Percentiles rank a stretch among this genome's conserved stretches.
Evolutionary conservation across 2,113 vertebrate species (phyloP).

Genomic region (Pteronura brasiliensis): DNA sequence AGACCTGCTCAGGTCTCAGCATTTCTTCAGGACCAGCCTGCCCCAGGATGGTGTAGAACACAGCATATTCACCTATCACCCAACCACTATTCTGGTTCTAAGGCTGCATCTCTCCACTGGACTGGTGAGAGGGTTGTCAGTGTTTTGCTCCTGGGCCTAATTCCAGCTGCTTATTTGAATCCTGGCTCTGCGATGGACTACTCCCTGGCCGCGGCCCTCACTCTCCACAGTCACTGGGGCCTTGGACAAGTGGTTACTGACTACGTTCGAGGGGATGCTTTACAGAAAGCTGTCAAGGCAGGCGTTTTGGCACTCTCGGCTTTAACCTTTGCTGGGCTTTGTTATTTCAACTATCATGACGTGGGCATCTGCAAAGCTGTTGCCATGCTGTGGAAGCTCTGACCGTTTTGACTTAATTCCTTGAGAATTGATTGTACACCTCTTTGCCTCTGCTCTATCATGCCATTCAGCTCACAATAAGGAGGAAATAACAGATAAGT

Average conservation of each 20-base stretch:
- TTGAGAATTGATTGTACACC: constrained; percentile 51
- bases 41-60: constrained; percentile 64
- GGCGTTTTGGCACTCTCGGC: constrained; percentile 90
- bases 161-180: constrained; percentile 90
- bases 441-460: constrained; percentile 79
- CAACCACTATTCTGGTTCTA: constrained; percentile 82
- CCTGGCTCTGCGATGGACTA: constrained; percentile 91
- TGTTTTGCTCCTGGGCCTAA: constrained; percentile 88
- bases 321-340: constrained; percentile 94
- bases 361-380: constrained; percentile 97
- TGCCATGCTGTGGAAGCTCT: constrained; percentile 96
- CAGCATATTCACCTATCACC: constrained; percentile 86
- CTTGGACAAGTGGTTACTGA: constrained; percentile 94
- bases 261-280: constrained; percentile 90
- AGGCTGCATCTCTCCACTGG: constrained; percentile 94
- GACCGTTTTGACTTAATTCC: constrained; percentile 55
- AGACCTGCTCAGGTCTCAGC: constrained; percentile 80
- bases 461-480: constrained; percentile 15
- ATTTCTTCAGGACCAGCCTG: constrained; percentile 76
- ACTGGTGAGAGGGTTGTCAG: constrained; percentile 92
- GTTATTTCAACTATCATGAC: constrained; percentile 97
- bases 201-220: constrained; percentile 92
- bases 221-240: constrained; percentile 97
- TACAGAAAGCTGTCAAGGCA: constrained; percentile 86
- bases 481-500: neutral